Evolutionary conservation across 2,888 invertebrate species (phyloP), one percentile per base, ranked within the genome.

Genomic region (Endotricha flammealis): DNA sequence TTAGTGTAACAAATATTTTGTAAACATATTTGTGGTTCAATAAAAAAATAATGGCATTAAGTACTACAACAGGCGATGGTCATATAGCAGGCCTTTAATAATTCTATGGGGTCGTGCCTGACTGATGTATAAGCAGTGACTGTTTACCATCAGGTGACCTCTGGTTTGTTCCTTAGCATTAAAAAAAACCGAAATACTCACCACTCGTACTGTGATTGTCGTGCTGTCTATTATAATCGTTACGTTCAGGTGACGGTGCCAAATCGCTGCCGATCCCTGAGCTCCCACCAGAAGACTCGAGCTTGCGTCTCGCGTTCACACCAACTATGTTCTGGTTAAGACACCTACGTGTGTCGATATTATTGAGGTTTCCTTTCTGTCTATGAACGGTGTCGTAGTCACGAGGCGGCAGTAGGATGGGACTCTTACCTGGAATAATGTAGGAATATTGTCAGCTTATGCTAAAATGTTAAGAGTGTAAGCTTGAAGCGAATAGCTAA

Each of bases 351-450:
- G 81, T 81, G 45, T 86, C 86, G 1, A 86, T 87, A 53, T 86
- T 85, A 53, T 55, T 80, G 24, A 86, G 54, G 57, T 87, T 76
- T 3, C 88, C 80, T 39, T 86, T 86, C 60, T 86, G 92, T 35
- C 94, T 89, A 66, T 95, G 94, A 2, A 96, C 93, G 1, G 97
- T 97, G 76, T 98, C 97, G 83, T 98, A 98, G 76, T 98, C 98
- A 14, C 96, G 89, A 0, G 98, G 97, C 0, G 98, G 98, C 42
- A 98, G 83, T 12, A 98, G 88, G 34, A 98, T 91, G 0, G 97
- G 97, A 4, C 89, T 91, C 40, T 88, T 86, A 8, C 85, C 85
- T 77, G 81, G 10, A 75, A 61, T 7, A 6, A 14, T n/a, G 14
- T 12, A 8, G n/a, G 25, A 17, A 32, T 25, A 12, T 22, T 22